Conservation (phyloP, 2,888 invertebrate species). For the Stramonita haemastoma region DNA sequence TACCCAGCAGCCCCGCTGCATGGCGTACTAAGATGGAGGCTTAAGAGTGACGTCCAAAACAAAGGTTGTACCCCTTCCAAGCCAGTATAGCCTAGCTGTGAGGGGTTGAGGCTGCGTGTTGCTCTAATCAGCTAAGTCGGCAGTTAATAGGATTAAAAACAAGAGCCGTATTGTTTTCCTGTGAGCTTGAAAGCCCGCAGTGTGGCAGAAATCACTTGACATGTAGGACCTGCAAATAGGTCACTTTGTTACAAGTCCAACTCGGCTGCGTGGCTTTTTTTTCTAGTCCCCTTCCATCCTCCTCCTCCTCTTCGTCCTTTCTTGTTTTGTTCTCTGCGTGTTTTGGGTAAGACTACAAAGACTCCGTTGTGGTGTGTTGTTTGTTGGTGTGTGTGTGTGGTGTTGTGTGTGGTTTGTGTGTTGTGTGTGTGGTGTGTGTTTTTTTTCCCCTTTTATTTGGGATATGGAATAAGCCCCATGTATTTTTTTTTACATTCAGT, state of each 20-base stretch:
- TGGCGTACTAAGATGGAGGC: not conserved
- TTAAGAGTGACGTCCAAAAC: not conserved
- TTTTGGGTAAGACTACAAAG: not conserved
- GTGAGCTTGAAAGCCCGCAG: not conserved
- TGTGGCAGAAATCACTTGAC: not conserved
- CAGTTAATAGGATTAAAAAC: not conserved
- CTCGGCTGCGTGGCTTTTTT: not conserved
- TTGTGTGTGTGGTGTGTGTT: not conserved
- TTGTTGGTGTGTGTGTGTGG: not conserved
- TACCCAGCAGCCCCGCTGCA: not conserved
- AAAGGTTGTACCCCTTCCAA: not conserved
- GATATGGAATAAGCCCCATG: no score
- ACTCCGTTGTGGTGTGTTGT: not conserved
- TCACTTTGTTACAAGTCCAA: not conserved
- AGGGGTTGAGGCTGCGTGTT: not conserved
- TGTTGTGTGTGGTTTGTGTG: not conserved
- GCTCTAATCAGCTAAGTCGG: constrained; percentile 6
- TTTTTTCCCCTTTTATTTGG: no score
- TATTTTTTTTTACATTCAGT: no score
- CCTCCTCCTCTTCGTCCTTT: not conserved
- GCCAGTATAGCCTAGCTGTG: not conserved
- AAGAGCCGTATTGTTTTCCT: not conserved
- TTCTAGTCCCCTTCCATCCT: not conserved
- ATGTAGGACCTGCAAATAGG: not conserved
- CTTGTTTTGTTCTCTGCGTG: not conserved